Conservation (phyloP, 2,797 vertebrate genomes). For the Zenarchopterus dispar region DNA sequence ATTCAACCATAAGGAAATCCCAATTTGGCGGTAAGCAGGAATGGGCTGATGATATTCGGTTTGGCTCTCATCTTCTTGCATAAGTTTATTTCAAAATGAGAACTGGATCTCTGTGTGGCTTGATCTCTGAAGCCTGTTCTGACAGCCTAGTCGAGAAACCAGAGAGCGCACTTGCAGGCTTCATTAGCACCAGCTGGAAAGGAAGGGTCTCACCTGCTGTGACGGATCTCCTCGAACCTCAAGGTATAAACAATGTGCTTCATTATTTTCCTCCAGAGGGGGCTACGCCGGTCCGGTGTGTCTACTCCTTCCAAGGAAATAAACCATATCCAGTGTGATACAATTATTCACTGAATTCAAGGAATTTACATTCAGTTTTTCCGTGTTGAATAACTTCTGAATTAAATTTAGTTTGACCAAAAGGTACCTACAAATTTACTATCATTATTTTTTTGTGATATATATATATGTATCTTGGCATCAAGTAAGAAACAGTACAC, state of each 20-base stretch:
- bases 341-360: neutral
- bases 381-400: too few relatives aligned
- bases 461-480: neutral
- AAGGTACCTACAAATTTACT: too few relatives aligned
- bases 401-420: too few relatives aligned
- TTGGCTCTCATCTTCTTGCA: conserved; percentile 39
- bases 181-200: conserved; percentile 64
- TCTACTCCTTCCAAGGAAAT: conserved; percentile 24
- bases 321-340: conserved; percentile 3
- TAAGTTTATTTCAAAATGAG: conserved; percentile 46
- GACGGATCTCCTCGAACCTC: conserved; percentile 62
- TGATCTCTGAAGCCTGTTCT: conserved; percentile 61
- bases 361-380: too few relatives aligned
- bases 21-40: conserved; percentile 20
- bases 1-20: conserved; percentile 26
- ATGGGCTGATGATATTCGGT: conserved; percentile 10
- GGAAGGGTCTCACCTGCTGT: conserved; percentile 66
- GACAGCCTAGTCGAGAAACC: conserved; percentile 57
- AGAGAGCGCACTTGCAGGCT: conserved; percentile 51
- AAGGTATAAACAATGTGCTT: conserved; percentile 59
- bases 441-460: too few relatives aligned
- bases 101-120: conserved; percentile 44
- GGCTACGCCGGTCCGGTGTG: conserved; percentile 20
- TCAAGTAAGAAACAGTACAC: neutral
- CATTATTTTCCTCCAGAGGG: conserved; percentile 57